These are phyloP conservation scores for Lumbricus terrestris DNA, from an alignment of 2,888 invertebrate genomes.

Conservation along the genomic window DNA sequence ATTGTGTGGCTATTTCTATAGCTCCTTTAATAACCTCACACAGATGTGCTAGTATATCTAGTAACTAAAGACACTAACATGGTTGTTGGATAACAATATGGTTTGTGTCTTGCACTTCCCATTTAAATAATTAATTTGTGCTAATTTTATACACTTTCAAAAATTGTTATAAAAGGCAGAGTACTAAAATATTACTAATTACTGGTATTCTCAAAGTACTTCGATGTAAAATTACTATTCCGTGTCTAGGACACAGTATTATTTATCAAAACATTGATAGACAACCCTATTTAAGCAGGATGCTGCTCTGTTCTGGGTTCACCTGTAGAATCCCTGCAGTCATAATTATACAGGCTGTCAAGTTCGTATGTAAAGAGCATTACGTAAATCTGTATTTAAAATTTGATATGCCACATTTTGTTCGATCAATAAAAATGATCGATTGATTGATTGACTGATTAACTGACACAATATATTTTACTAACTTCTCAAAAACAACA, in stretches of 20 bases:
- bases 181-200: background rate
- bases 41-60: background rate
- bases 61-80: background rate
- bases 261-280: too few relatives aligned
- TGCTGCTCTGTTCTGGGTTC: too few relatives aligned
- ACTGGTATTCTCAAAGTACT: too few relatives aligned
- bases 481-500: background rate
- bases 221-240: background rate
- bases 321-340: too few relatives aligned
- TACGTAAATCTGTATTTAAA: too few relatives aligned
- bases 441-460: background rate
- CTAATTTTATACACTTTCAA: background rate
- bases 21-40: background rate
- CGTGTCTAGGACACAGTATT: background rate
- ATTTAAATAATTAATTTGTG: background rate
- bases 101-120: background rate
- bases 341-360: too few relatives aligned
- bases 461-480: background rate
- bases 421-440: too few relatives aligned
- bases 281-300: too few relatives aligned
- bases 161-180: background rate
- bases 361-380: too few relatives aligned
- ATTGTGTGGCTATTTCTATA: too few relatives aligned
- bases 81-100: background rate
- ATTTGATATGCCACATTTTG: too few relatives aligned